A percentile compares a stretch with the other conserved stretches of the same genome.
Conservation (phyloP, 2,888 invertebrate species). For the Slavum lentiscoides region DNA sequence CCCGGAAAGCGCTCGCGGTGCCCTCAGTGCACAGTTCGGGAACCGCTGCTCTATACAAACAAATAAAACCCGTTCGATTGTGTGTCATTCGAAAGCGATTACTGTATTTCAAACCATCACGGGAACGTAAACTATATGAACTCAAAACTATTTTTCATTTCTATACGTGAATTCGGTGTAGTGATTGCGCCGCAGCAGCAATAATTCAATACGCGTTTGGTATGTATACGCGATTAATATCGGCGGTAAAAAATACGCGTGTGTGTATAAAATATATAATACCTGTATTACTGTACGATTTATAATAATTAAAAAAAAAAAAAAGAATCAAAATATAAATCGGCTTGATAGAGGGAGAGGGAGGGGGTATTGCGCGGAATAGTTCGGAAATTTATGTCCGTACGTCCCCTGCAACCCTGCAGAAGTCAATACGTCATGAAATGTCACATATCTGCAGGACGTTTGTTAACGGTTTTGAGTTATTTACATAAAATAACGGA, state of each 20-base stretch:
- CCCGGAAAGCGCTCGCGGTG: too few relatives aligned
- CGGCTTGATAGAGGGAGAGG: not conserved
- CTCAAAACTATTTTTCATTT: too few relatives aligned
- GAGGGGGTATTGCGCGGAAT: not conserved
- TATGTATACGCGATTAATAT: constrained; percentile 2
- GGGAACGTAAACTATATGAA: too few relatives aligned
- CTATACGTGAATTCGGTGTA: too few relatives aligned
- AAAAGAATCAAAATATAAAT: constrained; percentile 18
- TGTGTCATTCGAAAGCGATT: too few relatives aligned
- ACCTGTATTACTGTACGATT: not conserved
- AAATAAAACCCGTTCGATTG: too few relatives aligned
- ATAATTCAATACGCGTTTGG: too few relatives aligned
- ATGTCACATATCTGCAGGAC: constrained; percentile 32
- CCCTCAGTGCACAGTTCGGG: too few relatives aligned
- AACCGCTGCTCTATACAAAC: too few relatives aligned
- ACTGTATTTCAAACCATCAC: too few relatives aligned
- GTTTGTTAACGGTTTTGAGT: constrained; percentile 34
- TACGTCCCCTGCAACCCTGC: not conserved
- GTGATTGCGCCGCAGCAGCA: too few relatives aligned
- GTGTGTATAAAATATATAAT: not conserved
- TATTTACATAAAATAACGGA: constrained; percentile 45
- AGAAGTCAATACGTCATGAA: constrained; percentile 47
- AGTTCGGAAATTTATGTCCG: constrained; percentile 35
- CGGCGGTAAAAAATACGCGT: not conserved
- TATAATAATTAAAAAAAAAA: constrained; percentile 12